These are phyloP conservation scores for Lithodes maja DNA, from an alignment of 2,888 invertebrate species.

Conservation along the genomic window DNA sequence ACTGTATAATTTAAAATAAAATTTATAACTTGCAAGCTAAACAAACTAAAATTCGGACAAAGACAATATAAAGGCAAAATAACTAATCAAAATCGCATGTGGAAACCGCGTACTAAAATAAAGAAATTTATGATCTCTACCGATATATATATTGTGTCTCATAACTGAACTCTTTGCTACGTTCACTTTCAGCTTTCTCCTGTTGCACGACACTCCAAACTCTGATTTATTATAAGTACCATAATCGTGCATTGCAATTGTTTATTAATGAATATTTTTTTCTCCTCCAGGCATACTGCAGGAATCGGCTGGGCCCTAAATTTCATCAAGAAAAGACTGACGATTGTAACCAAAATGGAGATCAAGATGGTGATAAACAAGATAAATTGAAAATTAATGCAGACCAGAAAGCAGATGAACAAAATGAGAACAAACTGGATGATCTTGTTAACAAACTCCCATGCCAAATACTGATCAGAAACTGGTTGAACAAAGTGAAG, in stretches of 20 bases:
- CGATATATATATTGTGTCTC: too few relatives aligned
- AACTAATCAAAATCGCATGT: too few relatives aligned
- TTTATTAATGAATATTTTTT: neutral
- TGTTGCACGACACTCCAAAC: too few relatives aligned
- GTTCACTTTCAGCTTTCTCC: too few relatives aligned
- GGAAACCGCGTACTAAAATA: too few relatives aligned
- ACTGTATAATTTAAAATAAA: too few relatives aligned
- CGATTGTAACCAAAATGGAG: neutral
- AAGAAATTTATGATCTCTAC: too few relatives aligned
- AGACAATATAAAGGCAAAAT: too few relatives aligned
- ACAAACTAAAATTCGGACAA: too few relatives aligned
- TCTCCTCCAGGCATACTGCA: neutral
- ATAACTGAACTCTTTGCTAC: too few relatives aligned
- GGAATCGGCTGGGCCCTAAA: neutral
- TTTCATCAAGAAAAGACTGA: neutral
- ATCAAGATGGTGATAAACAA: neutral
- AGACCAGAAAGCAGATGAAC: neutral
- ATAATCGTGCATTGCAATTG: neutral
- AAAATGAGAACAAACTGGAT: neutral
- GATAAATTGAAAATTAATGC: neutral
- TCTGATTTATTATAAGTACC: too few relatives aligned
- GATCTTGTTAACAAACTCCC: neutral
- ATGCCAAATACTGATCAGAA: neutral
- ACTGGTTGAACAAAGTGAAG: neutral
- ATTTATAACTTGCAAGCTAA: too few relatives aligned